A percentile compares a stretch with the other conserved stretches of the same genome.
These are phyloP conservation scores for Rhea pennata DNA, from an alignment of 2,113 vertebrate genomes.

Conservation along the genomic window DNA sequence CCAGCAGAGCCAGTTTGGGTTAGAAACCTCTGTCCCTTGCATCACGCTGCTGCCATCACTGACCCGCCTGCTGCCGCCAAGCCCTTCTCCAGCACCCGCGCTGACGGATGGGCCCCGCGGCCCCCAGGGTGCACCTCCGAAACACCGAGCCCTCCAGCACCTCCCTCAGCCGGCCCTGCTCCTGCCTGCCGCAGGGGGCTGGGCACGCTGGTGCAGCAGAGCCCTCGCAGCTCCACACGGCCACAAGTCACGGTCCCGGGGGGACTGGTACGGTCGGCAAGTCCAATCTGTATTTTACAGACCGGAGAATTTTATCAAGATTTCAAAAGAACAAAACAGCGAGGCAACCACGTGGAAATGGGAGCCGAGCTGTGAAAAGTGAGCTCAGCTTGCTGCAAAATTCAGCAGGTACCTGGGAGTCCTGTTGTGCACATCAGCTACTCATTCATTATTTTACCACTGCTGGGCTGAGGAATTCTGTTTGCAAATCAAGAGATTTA, in stretches of 20 bases:
- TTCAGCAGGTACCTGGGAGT: not conserved
- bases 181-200: not conserved
- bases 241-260: not conserved
- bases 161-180: too few relatives aligned
- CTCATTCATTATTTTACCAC: not conserved
- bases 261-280: not conserved
- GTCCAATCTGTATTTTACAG: not conserved
- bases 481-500: not conserved
- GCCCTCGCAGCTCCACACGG: fast-evolving
- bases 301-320: not conserved
- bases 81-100: not conserved
- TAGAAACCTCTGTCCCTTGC: not conserved
- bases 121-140: too few relatives aligned
- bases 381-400: not conserved
- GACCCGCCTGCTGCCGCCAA: not conserved
- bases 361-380: not conserved
- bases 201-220: not conserved
- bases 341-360: fast-evolving
- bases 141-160: not conserved
- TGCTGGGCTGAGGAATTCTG: not conserved
- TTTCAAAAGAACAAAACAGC: not conserved
- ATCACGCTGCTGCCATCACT: not conserved
- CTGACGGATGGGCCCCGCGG: not conserved
- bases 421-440: fast-evolving
- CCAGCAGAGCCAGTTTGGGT: not conserved